These are phyloP conservation scores for Macroteleia sp. DNA, from an alignment of 2,888 invertebrate genomes.

Conservation along the genomic window DNA sequence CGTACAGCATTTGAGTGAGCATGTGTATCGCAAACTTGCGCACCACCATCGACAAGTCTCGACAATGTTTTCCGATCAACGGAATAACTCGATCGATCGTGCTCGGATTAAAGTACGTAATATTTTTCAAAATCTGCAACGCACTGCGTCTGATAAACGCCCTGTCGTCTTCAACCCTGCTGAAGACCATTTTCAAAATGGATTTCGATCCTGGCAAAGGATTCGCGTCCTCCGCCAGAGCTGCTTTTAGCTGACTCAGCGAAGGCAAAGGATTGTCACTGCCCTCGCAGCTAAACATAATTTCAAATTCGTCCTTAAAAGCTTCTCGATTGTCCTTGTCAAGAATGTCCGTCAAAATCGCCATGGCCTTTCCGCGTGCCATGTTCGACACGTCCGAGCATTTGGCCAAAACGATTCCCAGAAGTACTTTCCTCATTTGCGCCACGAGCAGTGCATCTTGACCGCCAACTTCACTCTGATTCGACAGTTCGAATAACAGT, in stretches of 20 bases:
- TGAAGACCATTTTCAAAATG: constrained; percentile 81
- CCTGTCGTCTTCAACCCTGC: constrained; percentile 85
- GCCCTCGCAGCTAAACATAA: constrained; percentile 65
- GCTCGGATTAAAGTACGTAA: constrained; percentile 67
- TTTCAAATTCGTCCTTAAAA: constrained; percentile 41
- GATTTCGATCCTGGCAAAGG: constrained; percentile 77
- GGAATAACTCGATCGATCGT: constrained; percentile 64
- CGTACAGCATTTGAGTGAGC: constrained; percentile 84
- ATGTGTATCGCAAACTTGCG: constrained; percentile 84
- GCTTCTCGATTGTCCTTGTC: constrained; percentile 65
- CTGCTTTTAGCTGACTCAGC: constrained; percentile 67
- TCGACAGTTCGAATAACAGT: too few relatives aligned
- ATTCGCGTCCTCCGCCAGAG: constrained; percentile 67
- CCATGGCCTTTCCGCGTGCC: constrained; percentile 86
- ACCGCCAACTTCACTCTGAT: too few relatives aligned
- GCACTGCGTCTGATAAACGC: constrained; percentile 85
- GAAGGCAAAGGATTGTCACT: constrained; percentile 68
- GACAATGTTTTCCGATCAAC: constrained; percentile 78
- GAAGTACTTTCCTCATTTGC: too few relatives aligned
- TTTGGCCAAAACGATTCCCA: too few relatives aligned
- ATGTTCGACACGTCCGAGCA: too few relatives aligned
- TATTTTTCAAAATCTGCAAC: constrained; percentile 74
- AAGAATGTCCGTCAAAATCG: constrained; percentile 85
- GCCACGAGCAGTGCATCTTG: too few relatives aligned
- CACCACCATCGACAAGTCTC: constrained; percentile 85